Evolutionary conservation across 2,113 vertebrate species (phyloP).

Genomic region (Psilopsiagon aymara): DNA sequence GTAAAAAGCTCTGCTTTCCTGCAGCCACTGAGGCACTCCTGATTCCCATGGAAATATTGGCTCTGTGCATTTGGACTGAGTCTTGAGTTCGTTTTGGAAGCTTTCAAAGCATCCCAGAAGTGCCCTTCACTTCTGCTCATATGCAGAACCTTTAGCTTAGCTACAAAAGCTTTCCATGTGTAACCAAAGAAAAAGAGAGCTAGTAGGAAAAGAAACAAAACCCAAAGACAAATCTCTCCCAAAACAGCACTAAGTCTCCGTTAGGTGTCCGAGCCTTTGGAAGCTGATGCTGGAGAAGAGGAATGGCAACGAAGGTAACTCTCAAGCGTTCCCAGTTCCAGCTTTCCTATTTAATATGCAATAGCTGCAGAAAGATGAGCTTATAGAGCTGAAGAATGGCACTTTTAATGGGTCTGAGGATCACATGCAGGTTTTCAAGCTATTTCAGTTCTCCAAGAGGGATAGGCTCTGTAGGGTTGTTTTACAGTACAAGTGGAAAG

Average conservation of each 20-base stretch:
- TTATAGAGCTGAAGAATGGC: neutral
- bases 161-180: neutral
- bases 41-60: slow-evolving; percentile 16
- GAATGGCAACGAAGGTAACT: neutral
- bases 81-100: slow-evolving; percentile 9
- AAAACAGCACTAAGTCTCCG: neutral
- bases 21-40: neutral
- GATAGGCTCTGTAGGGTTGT: neutral
- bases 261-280: neutral
- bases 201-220: neutral
- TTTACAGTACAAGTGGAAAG: neutral
- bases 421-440: neutral
- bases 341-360: neutral
- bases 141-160: neutral
- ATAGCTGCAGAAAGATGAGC: neutral
- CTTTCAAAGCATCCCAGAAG: neutral
- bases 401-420: neutral
- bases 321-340: neutral
- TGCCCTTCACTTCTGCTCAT: neutral
- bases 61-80: neutral
- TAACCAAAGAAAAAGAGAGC: neutral
- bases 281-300: neutral
- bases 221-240: neutral
- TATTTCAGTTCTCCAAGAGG: neutral
- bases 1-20: neutral